A percentile compares a stretch with the other conserved stretches of the same genome.
Conservation (phyloP, 2,888 invertebrate genomes). For the Saturnia pavonia region DNA sequence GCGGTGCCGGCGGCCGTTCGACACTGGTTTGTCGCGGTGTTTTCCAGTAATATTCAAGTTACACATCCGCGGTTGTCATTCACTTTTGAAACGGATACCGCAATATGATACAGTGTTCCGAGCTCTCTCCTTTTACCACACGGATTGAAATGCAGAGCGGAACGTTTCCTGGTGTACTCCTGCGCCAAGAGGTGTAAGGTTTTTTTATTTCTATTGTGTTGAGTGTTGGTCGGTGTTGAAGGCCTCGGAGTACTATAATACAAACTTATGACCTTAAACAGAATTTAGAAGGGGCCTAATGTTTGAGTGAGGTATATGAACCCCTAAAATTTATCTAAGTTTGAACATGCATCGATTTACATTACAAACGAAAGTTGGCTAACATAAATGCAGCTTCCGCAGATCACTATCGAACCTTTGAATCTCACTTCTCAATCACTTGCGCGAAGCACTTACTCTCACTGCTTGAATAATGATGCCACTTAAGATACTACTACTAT, state of each 20-base stretch:
- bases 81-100: slow-evolving; percentile 65
- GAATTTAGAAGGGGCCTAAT: not conserved
- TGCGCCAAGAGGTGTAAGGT: slow-evolving; percentile 36
- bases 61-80: slow-evolving; percentile 71
- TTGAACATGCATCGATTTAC: slow-evolving; percentile 58
- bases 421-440: slow-evolving; percentile 47
- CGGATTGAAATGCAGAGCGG: slow-evolving; percentile 73
- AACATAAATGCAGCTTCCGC: slow-evolving; percentile 58
- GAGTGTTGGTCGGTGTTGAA: not conserved
- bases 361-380: slow-evolving; percentile 67
- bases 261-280: not conserved
- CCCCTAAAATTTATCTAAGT: not conserved
- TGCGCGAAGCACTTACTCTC: slow-evolving; percentile 53
- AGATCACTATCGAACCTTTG: slow-evolving; percentile 58
- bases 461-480: slow-evolving; percentile 21
- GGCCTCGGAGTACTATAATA: not conserved
- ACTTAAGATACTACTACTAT: not conserved
- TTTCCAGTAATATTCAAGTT: slow-evolving; percentile 57
- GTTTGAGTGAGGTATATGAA: not conserved
- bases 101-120: slow-evolving; percentile 60
- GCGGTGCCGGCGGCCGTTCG: slow-evolving; percentile 45
- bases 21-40: slow-evolving; percentile 43
- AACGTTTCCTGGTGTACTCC: slow-evolving; percentile 72
- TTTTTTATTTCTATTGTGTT: slow-evolving; percentile 65
- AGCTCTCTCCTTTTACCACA: slow-evolving; percentile 70